These are phyloP conservation scores for Brachionus paranguensis DNA, from an alignment of 1,140 invertebrate genomes.

Conservation along the genomic window DNA sequence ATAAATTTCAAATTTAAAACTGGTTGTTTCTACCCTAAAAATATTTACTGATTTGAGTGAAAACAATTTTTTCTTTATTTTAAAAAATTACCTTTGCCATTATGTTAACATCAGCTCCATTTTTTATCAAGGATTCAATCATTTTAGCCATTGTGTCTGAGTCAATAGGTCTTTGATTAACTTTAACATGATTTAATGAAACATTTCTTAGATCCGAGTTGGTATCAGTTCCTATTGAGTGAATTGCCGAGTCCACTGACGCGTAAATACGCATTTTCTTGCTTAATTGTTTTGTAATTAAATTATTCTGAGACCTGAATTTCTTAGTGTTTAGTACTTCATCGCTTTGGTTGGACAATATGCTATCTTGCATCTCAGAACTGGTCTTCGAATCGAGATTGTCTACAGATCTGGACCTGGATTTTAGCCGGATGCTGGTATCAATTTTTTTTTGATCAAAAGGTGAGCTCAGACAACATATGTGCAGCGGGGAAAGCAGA, in stretches of 20 bases:
- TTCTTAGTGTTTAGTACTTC: not conserved
- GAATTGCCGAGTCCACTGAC: not conserved
- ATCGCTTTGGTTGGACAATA: not conserved
- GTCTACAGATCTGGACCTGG: not conserved
- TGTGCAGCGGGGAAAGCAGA: not conserved
- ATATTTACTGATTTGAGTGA: too few species aligned
- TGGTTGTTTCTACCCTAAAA: too few species aligned
- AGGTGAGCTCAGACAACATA: conserved; percentile 4
- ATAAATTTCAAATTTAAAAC: too few species aligned
- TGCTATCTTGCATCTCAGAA: not conserved
- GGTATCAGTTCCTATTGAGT: not conserved
- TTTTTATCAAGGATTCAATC: conserved; percentile 3
- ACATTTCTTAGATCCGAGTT: not conserved
- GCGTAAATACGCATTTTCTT: not conserved
- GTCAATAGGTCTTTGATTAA: not conserved
- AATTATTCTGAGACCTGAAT: not conserved
- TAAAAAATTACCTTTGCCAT: not conserved
- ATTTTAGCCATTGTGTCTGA: not conserved
- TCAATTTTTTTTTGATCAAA: not conserved
- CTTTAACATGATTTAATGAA: not conserved
- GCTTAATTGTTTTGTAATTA: not conserved
- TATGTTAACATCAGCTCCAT: conserved; percentile 18
- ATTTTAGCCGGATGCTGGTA: not conserved
- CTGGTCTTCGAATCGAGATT: not conserved
- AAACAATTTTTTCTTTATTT: too few species aligned